Evolutionary conservation across 2,113 vertebrate species (phyloP), one percentile per base, ranked within the genome.

Genomic region (Catagonus wagneri): DNA sequence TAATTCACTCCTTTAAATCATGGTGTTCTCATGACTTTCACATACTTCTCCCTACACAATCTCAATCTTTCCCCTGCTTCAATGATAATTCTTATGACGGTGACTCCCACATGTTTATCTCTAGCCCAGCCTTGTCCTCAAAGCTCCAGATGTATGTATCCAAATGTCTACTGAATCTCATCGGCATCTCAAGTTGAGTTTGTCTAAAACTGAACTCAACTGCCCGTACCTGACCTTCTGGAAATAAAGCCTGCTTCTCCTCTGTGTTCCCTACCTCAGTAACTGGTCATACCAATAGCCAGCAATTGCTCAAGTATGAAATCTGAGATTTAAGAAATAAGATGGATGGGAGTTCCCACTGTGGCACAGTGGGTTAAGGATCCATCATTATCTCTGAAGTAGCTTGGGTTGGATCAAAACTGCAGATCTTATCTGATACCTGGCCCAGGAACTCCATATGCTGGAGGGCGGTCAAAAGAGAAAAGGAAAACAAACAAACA

Each of bases 281-380:
- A 27, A 75, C 29, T 56, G 39, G 54, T 25, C 39, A 17, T 61
- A 80, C 68, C 27, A 65, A 36, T 27, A 83, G 74, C 68, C 32
- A 71, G 60, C 60, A 95, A 11, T 76, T 85, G 66, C 44, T 95
- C 36, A 74, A 79, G 44, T 69, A 44, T 96, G 66, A 95, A 88
- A 79, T 69, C 56, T 66, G 34, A 81, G 34, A 19, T 27, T 29
- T 72, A 15, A 44, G 44, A 93, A 85, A 56, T 61, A 54, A 92
- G 56, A 74, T 68, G 32, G 52, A 76, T 68, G 22, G 44, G 44
- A 44, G 44, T 44, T 44, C 44, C 44, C 44, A 44, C 44, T 44
- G 44, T 44, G 44, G 44, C 44, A 44, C 44, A 44, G 44, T 8
- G 8, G 44, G 44, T 44, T 44, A 44, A 44, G 44, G 44, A 44